Evolutionary conservation across 30 jellyfish, hydroid and myxozoan genomes (phyloP).

Genomic region (Rhopilema esculentum): DNA sequence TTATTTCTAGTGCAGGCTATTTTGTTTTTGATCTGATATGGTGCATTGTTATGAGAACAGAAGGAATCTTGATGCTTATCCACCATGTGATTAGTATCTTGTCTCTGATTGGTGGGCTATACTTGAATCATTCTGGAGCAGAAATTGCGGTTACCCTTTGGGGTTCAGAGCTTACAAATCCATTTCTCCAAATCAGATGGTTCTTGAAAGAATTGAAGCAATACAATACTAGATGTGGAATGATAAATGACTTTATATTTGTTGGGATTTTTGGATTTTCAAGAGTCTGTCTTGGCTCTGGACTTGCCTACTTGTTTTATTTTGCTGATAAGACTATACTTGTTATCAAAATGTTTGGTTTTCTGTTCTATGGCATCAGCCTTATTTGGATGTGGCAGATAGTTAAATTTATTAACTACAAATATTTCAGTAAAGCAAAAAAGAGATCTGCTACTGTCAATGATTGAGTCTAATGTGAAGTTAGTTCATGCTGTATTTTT

Average conservation of each 20-base stretch:
- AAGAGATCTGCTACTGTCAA: neutral
- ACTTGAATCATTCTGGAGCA: conserved; percentile 81
- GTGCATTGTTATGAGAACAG: conserved; percentile 91
- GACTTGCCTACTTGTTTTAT: conserved; percentile 52
- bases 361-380: conserved; percentile 69
- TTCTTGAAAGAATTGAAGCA: conserved; percentile 67
- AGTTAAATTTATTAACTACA: conserved; percentile 42
- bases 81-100: conserved; percentile 89
- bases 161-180: conserved; percentile 96
- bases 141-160: conserved; percentile 84
- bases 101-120: conserved; percentile 76
- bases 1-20: conserved; percentile 76
- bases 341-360: conserved; percentile 79
- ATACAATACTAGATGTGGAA: conserved; percentile 72
- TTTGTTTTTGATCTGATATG: conserved; percentile 85
- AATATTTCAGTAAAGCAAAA: conserved; percentile 14
- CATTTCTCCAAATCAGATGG: conserved; percentile 93
- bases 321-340: conserved; percentile 59
- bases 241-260: conserved; percentile 75
- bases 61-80: conserved; percentile 77
- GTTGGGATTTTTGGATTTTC: conserved; percentile 61
- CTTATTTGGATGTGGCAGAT: conserved; percentile 83
- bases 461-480: neutral
- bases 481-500: neutral
- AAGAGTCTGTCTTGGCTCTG: conserved; percentile 83